Base-by-base conservation (phyloP, 2,113 vertebrate genomes). In the Sigmodon hispidus region DNA sequence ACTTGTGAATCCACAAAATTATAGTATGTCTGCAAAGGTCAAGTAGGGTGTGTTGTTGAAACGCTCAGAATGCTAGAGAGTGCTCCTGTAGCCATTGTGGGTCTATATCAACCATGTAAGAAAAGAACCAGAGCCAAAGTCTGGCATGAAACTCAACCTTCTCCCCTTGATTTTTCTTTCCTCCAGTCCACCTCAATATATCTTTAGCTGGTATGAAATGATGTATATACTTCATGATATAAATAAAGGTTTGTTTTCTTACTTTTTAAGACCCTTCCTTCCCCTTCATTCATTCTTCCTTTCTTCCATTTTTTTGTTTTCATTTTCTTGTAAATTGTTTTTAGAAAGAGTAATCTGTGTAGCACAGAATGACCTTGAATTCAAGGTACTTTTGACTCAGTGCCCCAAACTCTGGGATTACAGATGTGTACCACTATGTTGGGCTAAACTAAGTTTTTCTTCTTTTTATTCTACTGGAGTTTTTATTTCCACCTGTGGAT, bases 1-100 rank as follows among this genome's bases (percentile, higher is more conserved):
- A 65, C 43, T 40, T 77, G 24, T 26, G 50, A 81, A 31, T 29
- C n/a, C 87, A 83, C 83, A 92, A 96, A 91, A 90, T 77, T 85
- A 50, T 57, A 65, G 8, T 63, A 43, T 36, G 9, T 45, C 65
- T 52, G 65, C 17, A 87, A 43, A 69, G 24, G 50, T 85, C 59
- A 75, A 70, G 24, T 34, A 70, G 59, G n/a, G 48, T 43, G 5
- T 69, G 8, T 7, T 63, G 88, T 61, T 36, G 45, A 87, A 93
- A 72, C 29, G 16, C 73, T 94, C 45, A 59, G 77, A 77, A 65
- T 61, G 17, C 26, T 73, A n/a, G 6, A 61, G 85, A 92, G 40
- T 45, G 61, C 21, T 4, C 22, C 34, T 4, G 36, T 34, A 86
- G 29, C 40, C 16, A 1, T 24, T 85, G n/a, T 15, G 81, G 84